Conservation (phyloP, 2,888 invertebrate species). For the Amphiduros pacificus region DNA sequence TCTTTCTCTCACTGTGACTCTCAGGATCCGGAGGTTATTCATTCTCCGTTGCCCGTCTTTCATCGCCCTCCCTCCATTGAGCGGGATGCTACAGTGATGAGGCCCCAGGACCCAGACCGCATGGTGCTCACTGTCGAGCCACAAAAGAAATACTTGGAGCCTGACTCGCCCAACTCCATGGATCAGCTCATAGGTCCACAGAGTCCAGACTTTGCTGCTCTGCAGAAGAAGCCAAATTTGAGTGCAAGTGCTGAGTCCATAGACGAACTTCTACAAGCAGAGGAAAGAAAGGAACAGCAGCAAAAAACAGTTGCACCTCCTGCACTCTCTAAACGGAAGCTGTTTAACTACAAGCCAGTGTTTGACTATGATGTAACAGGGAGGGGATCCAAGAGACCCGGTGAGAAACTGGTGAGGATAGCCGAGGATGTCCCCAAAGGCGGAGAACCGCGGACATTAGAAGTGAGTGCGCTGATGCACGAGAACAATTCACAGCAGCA, state of each 20-base stretch:
- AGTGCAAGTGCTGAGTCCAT: constrained; percentile 19
- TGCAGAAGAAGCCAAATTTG: constrained; percentile 14
- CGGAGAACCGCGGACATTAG: background rate
- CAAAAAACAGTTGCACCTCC: background rate
- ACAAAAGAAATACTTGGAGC: constrained; percentile 12
- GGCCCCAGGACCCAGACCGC: constrained; percentile 18
- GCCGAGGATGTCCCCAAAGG: background rate
- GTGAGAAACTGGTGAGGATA: background rate
- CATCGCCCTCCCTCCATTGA: constrained; percentile 22
- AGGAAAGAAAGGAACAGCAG: constrained; percentile 1
- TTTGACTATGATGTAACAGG: constrained; percentile 12
- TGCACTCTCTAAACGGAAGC: background rate
- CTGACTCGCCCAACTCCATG: constrained; percentile 20
- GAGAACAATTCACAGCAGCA: background rate
- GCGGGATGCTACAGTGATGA: constrained; percentile 19
- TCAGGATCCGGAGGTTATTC: constrained; percentile 25
- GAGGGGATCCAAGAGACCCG: background rate
- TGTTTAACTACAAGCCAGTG: constrained; percentile 7
- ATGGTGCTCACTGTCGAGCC: constrained; percentile 24
- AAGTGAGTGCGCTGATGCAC: background rate
- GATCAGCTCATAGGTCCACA: constrained; percentile 21
- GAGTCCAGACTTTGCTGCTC: constrained; percentile 10
- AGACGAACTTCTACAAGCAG: constrained; percentile 13
- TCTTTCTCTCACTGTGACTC: background rate
- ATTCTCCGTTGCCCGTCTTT: constrained; percentile 25